A percentile compares a stretch with the other conserved stretches of the same genome.
Evolutionary conservation across 1,140 invertebrate species (phyloP).

Genomic region (Drosophila kikkawai): DNA sequence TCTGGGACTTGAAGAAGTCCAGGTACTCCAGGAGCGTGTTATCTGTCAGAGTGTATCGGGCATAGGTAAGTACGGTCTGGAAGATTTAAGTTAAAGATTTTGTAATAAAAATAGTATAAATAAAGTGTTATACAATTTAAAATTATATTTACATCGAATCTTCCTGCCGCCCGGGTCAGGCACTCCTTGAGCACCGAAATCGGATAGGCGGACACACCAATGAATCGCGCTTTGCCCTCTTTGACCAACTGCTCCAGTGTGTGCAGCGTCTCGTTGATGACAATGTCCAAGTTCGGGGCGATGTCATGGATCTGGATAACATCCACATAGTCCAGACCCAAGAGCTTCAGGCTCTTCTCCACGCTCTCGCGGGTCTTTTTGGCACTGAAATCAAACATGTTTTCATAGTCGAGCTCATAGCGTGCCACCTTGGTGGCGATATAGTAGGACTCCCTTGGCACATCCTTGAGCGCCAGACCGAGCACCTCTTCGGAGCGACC

Average conservation of each 20-base stretch:
- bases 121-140: not conserved
- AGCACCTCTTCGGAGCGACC: constrained; percentile 92
- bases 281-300: constrained; percentile 90
- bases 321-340: constrained; percentile 94
- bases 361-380: constrained; percentile 91
- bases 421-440: constrained; percentile 96
- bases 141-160: constrained; percentile 62
- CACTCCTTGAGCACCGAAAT: constrained; percentile 91
- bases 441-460: constrained; percentile 94
- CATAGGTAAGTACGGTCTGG: constrained; percentile 92
- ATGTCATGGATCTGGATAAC: constrained; percentile 96
- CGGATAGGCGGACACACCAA: constrained; percentile 96
- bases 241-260: constrained; percentile 90
- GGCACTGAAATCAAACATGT: constrained; percentile 95
- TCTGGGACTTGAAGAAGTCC: constrained; percentile 89
- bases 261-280: constrained; percentile 95
- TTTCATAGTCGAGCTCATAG: constrained; percentile 89
- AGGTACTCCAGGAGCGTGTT: constrained; percentile 90
- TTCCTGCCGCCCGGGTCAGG: constrained; percentile 86
- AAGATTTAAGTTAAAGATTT: not conserved
- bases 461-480: constrained; percentile 91
- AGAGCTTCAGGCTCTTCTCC: constrained; percentile 90
- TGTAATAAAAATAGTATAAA: not conserved
- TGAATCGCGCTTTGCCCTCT: constrained; percentile 92
- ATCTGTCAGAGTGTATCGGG: constrained; percentile 92